These are phyloP conservation scores for Halcyon chelicuti DNA, from an alignment of 2,797 vertebrate species.

Conservation along the genomic window DNA sequence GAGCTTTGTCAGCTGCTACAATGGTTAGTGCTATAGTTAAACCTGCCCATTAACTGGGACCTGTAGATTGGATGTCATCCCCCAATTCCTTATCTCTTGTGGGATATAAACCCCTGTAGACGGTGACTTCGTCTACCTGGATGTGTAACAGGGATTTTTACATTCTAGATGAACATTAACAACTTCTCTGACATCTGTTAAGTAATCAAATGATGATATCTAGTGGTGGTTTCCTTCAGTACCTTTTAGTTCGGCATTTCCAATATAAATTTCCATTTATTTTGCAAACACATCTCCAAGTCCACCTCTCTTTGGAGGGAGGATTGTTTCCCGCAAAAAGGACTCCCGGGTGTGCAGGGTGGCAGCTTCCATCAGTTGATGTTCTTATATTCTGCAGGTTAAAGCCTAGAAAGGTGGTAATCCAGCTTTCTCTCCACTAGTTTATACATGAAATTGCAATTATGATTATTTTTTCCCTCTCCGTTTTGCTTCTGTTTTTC, in stretches of 20 bases:
- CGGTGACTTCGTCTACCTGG: background rate
- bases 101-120: background rate
- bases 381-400: background rate
- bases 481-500: background rate
- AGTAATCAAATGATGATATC: background rate
- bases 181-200: background rate
- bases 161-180: background rate
- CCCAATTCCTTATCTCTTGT: background rate
- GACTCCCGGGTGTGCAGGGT: background rate
- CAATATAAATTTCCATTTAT: background rate
- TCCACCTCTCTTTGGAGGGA: background rate
- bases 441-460: background rate
- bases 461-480: background rate
- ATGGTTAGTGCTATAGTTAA: background rate
- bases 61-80: background rate
- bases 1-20: background rate
- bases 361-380: background rate
- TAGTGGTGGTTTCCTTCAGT: conserved; percentile 3
- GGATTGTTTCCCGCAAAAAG: background rate
- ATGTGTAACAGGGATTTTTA: background rate
- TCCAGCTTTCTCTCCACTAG: background rate
- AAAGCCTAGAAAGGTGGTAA: background rate
- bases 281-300: background rate
- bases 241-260: background rate
- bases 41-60: background rate